Base-by-base conservation (phyloP, 2,113 vertebrate genomes). In the Hiodon tergisus region DNA sequence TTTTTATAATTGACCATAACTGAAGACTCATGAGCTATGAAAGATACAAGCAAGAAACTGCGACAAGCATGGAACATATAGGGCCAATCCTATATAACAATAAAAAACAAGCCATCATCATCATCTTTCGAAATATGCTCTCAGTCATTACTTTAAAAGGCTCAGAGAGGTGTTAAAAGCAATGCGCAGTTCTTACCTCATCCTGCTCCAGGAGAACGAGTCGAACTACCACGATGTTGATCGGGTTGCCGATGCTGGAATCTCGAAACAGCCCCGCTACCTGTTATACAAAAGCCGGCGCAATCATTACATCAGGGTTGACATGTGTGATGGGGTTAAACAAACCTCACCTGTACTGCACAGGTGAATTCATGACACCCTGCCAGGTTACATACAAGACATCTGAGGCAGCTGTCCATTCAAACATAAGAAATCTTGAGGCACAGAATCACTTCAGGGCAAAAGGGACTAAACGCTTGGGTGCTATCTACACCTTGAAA, bases 211-310 rank as follows among this genome's bases (percentile, higher is more conserved):
- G 88, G 65, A 98, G 85, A 77, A 99, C 87, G 71, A 99, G 91
- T 2, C 95, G 91, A 83, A 99, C 97, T 0, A 99, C 85, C 0
- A 92, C 94, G 1, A 99, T 92, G 83, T 98, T 94, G 87, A 99
- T 92, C 55, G 94, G 89, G 77, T 99, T 99, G 78, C 97, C 97
- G 0, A 99, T 96, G 84, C 93, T 98, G 82, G 95, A 86, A 6
- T 98, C 94, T 14, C 88, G 91, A 87, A 93, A 99, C 69, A 99
- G 82, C 31, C 96, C 95, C 0, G 96, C 93, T 80, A 98, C 97
- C 97, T 99, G 89, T 9, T 84, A 79, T 67, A 75, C 47, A 77
- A 8, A 50, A 13, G 54, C n/a, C 1, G 16, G 11, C 2, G 57
- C 60, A 48, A 31, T 2, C 31, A 50, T 67, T 67, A 47, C 46